Evolutionary conservation across 2,797 vertebrate genomes (phyloP).

Genomic region (Lophius americanus): DNA sequence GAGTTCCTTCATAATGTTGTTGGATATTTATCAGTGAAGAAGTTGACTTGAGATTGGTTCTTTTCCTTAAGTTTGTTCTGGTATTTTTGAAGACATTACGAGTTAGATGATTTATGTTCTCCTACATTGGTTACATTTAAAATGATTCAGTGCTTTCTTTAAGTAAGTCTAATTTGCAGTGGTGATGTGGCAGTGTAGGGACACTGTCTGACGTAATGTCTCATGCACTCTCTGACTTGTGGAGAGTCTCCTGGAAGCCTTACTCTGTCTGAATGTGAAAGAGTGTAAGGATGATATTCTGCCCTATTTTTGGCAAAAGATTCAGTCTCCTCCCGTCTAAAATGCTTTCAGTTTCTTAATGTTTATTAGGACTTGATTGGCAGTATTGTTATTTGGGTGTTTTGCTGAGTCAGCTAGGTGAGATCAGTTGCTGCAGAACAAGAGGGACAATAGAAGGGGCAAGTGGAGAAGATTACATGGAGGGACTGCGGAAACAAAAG

Average conservation of each 20-base stretch:
- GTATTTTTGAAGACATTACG: not conserved
- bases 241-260: slow-evolving; percentile 39
- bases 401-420: slow-evolving; percentile 80
- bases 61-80: not conserved
- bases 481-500: slow-evolving; percentile 42
- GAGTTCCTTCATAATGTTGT: not conserved
- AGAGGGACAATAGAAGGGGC: slow-evolving; percentile 25
- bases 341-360: slow-evolving; percentile 44
- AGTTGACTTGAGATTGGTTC: not conserved
- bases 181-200: slow-evolving; percentile 25
- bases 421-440: slow-evolving; percentile 70
- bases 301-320: slow-evolving; percentile 53
- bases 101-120: not conserved
- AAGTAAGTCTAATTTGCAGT: slow-evolving; percentile 25
- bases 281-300: slow-evolving; percentile 29
- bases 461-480: slow-evolving; percentile 42
- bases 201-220: slow-evolving; percentile 57
- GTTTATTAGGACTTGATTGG: slow-evolving; percentile 58
- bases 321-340: slow-evolving; percentile 42
- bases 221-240: slow-evolving; percentile 51
- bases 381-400: slow-evolving; percentile 31
- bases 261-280: slow-evolving; percentile 12
- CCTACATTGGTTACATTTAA: slow-evolving; percentile 5
- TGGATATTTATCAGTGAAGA: not conserved
- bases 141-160: slow-evolving; percentile 23